Percentiles rank a stretch among this genome's conserved stretches.
phyloP scores from a whole-genome alignment of 1,140 invertebrate genomes.

The Drosophila seguyi region DNA sequence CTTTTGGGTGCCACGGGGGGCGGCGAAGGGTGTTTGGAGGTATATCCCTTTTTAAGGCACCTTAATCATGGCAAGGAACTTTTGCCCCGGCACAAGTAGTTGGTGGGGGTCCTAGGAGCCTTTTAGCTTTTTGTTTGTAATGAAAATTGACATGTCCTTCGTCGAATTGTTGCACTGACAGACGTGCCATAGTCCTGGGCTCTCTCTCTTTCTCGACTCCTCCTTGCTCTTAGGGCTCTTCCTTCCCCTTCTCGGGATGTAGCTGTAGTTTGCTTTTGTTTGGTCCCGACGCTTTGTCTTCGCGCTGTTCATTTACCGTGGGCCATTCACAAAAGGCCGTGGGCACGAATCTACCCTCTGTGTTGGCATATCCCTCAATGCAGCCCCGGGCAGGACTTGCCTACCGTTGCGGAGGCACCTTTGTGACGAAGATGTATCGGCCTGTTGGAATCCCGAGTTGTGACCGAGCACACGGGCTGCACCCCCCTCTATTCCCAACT shows the following conservation, averaged over 20 bases:
- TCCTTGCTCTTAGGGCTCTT: constrained; percentile 3
- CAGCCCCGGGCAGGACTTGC: constrained; percentile 2
- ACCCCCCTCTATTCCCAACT: constrained; percentile 17
- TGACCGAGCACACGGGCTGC: constrained; percentile 13
- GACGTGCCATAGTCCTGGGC: constrained; percentile 36
- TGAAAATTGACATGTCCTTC: constrained; percentile 78
- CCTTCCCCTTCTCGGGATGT: constrained; percentile 11
- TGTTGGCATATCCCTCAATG: constrained; percentile 32
- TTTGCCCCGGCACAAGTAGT: constrained; percentile 20
- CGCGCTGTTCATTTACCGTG: constrained; percentile 67
- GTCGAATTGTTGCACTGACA: constrained; percentile 67
- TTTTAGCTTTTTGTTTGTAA: constrained; percentile 76
- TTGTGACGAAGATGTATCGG: constrained; percentile 76
- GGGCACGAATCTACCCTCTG: constrained; percentile 31
- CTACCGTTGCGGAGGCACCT: constrained; percentile 32
- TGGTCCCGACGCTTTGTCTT: constrained; percentile 61
- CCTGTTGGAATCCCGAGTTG: constrained; percentile 17
- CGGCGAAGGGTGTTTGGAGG: constrained; percentile 1
- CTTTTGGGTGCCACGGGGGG: constrained; percentile 13
- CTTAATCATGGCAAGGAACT: constrained; percentile 50
- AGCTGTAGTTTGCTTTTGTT: constrained; percentile 64
- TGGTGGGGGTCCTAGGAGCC: constrained; percentile 44
- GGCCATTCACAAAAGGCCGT: constrained; percentile 51
- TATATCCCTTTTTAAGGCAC: constrained; percentile 55
- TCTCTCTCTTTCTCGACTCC: not conserved